Evolutionary conservation across 2,888 invertebrate genomes (phyloP), one percentile per base, ranked within the genome.

Genomic region (Tetropium fuscum): DNA sequence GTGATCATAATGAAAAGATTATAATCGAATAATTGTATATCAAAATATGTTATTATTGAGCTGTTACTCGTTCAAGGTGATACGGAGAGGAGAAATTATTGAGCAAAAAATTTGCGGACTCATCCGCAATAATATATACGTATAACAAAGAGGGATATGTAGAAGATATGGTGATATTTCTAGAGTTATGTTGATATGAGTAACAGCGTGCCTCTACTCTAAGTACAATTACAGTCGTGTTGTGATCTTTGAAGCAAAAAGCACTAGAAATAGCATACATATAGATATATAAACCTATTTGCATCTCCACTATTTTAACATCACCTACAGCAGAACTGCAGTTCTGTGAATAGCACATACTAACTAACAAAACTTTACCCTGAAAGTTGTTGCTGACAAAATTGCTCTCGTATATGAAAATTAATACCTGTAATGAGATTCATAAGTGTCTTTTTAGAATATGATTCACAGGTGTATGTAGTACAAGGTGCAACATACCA

Each of bases 201-300:
- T 78, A 79, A 80, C 76, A 79, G 79, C 79, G 74, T 77, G 76
- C 76, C 68, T 70, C 77, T 79, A 79, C 74, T 67, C 77, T 77
- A 77, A 75, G 76, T 76, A 78, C 74, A 74, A 73, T 74, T 74
- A 78, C 74, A 81, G 81, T 81, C 81, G 81, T 81, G 81, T 81
- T 81, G 81, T 81, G 81, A 78, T 78, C 72, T 74, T 38, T 74
- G 76, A 80, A 81, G 80, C 80, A 78, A 79, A 78, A 81, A 80
- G 80, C 80, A 76, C 79, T 80, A 78, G 73, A 69, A 66, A 73
- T 76, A 75, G 78, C 79, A 70, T 78, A 79, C 79, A 79, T 76
- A 70, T 74, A 76, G 74, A 77, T 73, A 78, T 77, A 74, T 73
- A 73, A 74, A 75, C 66, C 73, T 76, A 70, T 72, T 70, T 57